Evolutionary conservation across 2,888 invertebrate species (phyloP), one percentile per base, ranked within the genome.

Genomic region (Drosophila conformis): DNA sequence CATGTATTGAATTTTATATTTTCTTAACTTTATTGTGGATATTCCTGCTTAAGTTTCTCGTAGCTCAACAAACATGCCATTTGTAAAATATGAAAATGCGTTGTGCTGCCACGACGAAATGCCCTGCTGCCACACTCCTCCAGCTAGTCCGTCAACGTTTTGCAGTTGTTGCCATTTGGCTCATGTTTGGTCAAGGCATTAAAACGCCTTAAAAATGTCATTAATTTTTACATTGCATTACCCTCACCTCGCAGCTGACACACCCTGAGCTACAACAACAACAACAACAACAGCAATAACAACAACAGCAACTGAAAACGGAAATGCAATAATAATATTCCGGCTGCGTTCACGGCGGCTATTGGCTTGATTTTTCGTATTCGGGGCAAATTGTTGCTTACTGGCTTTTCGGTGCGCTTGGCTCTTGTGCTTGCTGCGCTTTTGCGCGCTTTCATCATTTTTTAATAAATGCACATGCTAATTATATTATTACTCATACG

Each of bases 401-500:
- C 62, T 62, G 53, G 61, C 72, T 48, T 62, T 52, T 51, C 31
- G 42, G 31, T 36, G 29, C 48, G 52, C n/a, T 40, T 46, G 63
- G 46, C 46, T 46, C 40, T 56, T 62, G 25, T 38, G 52, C 75
- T 46, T 51, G 40, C 38, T 57, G 66, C 42, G 56, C 78, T 75
- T 80, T 84, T 85, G 80, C 76, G 84, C 82, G 72, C 81, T 86
- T 84, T 83, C 87, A 87, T 84, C 83, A 87, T 83, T 83, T 86
- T 85, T 87, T 84, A 86, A 86, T 86, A 86, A 86, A 86, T 86
- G 87, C 76, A 78, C 83, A 86, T 85, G 85, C 85, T 86, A 86
- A 86, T 86, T 86, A 87, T 87, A 86, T 86, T 85, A 85, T 85
- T 87, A 86, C 87, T 81, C 84, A 86, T 86, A 82, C 87, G 83